Evolutionary conservation across 2,113 vertebrate genomes (phyloP).

Genomic region (Aegypius monachus): DNA sequence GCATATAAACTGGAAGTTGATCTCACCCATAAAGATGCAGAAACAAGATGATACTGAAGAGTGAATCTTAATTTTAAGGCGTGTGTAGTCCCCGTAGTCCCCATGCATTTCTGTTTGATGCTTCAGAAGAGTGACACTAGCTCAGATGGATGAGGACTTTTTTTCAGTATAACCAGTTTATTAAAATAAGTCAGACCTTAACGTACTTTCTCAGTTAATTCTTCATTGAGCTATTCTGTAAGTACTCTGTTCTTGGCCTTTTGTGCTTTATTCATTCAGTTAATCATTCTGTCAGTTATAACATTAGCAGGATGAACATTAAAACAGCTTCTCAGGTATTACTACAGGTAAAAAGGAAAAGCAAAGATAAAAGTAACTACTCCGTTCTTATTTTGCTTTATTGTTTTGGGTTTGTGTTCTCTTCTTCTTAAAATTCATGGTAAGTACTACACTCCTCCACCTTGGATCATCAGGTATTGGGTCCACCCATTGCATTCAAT

Average conservation of each 20-base stretch:
- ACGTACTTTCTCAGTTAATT: constrained; percentile 21
- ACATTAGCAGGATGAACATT: background rate
- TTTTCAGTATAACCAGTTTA: background rate
- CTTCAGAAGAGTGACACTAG: background rate
- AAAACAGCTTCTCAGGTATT: background rate
- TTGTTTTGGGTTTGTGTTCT: background rate
- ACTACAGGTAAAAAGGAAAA: background rate
- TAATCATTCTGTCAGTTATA: constrained; percentile 25
- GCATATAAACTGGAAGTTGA: background rate
- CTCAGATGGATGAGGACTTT: background rate
- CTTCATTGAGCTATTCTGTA: background rate
- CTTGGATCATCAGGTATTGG: background rate
- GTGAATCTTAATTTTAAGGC: background rate
- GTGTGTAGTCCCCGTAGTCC: background rate
- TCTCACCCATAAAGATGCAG: background rate
- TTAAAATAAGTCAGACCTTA: constrained; percentile 17
- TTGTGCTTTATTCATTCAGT: constrained; percentile 12
- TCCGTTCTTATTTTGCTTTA: background rate
- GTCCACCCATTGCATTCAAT: background rate
- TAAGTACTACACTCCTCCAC: background rate
- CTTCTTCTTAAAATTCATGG: background rate
- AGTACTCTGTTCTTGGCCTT: background rate
- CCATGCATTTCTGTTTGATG: background rate
- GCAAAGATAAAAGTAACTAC: background rate
- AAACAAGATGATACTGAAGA: background rate